Evolutionary conservation across 2,113 vertebrate genomes (phyloP), one percentile per base, ranked within the genome.

Genomic region (Planiliza haematocheilus): DNA sequence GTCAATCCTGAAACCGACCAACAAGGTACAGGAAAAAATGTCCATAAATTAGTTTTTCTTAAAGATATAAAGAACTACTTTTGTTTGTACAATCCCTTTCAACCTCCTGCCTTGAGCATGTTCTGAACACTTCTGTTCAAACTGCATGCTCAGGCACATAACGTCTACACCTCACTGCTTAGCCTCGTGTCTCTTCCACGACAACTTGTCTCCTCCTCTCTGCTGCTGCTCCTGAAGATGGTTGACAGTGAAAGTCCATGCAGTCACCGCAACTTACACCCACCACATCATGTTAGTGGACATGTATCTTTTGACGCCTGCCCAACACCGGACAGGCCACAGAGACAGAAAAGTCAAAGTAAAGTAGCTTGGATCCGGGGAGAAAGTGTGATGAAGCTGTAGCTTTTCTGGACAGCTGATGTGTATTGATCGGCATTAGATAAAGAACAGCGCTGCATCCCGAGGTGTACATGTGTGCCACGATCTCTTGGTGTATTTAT

Each of bases 191-290:
- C 45, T 67, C 18, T 39, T 49, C 46, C 49, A n/a, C n/a, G n/a
- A n/a, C n/a, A n/a, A n/a, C n/a, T n/a, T n/a, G n/a, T n/a, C 45
- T 67, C 18, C 45, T 49, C 46, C 49, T 20, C 16, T 70, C 39
- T 78, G 49, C 24, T 63, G 62, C 20, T 60, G 38, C 14, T 52
- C 24, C 13, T 65, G 42, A 17, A 66, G 61, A 62, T 48, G 46
- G 36, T 17, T 0, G 17, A 58, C 11, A 20, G 14, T 36, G 50
- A 77, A 68, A 66, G 10, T 60, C 38, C 72, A 59, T 50, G 11
- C 16, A 38, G 57, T 70, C 41, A 7, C 59, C 10, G 37, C 8
- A 1, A 30, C 24, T 30, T 30, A 30, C 24, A 30, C 24, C 24
- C 24, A 30, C 24, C 24, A 30, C 24, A 30, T 30, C 45, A 36